phyloP scores from a whole-genome alignment of 2,888 invertebrate genomes.

The Oscheius myriophilus region DNA sequence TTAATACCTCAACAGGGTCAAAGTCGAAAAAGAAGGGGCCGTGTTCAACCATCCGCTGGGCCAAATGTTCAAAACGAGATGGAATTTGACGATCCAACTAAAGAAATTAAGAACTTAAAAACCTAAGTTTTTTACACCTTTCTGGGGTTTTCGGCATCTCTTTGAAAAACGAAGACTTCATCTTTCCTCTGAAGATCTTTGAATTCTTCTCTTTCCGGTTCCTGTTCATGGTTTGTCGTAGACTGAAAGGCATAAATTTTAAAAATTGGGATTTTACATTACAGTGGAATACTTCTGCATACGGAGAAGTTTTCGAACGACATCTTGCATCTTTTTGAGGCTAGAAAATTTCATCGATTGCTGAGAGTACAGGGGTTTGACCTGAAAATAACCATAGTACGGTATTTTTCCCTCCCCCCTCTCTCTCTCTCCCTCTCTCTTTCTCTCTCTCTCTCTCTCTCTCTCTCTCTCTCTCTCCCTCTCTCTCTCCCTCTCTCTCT shows the following conservation, averaged over 20 bases:
- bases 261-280: no score
- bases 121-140: background rate
- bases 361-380: no score
- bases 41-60: conserved; percentile 18
- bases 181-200: background rate
- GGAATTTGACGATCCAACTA: background rate
- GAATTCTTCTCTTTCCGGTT: background rate
- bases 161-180: background rate
- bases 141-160: background rate
- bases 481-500: no score
- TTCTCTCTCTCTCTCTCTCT: no score
- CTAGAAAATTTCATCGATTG: conserved; percentile 6
- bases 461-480: no score
- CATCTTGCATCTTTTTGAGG: conserved; percentile 5
- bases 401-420: no score
- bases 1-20: background rate
- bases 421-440: no score
- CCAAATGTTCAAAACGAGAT: conserved; percentile 6
- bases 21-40: conserved; percentile 21
- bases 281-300: background rate
- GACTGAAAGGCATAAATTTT: background rate
- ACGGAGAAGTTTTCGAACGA: background rate
- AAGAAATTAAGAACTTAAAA: no score
- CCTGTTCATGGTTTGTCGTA: background rate
- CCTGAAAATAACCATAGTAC: no score